Base-by-base conservation (phyloP, 2,113 vertebrate species). In the Otocyon megalotis region DNA sequence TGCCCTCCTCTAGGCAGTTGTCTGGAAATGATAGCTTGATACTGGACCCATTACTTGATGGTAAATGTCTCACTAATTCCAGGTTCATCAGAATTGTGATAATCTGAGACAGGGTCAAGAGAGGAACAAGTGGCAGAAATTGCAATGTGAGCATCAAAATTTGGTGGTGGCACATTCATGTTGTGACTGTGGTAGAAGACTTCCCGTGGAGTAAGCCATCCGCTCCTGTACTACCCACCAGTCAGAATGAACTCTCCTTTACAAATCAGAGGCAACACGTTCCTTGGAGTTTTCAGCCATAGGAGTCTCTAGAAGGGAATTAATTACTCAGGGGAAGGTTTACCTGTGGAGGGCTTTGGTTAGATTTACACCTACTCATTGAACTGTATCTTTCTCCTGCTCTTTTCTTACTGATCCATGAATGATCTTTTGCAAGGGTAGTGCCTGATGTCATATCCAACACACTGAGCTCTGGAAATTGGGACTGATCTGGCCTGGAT, bases 21-120 rank as follows among this genome's bases (percentile, higher is more conserved):
- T 87, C 20, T 63, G 93, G 65, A 96, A 97, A 77, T n/a, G 62
- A 88, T 3, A 69, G 48, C 72, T 93, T 69, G 37, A 94, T 56
- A 22, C 11, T 9, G 20, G 32, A 82, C 54, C 63, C 71, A 20
- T 88, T 71, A 35, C 60, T 82, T 76, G 54, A 86, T 50, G 62
- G 43, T 48, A 81, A 90, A 83, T 80, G 22, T 48, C 63, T 90
- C 30, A 0, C 83, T 83, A 71, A 65, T 93, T 35, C 76, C 43
- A 74, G 87, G 60, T 58, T 54, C 69, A 35, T 85, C 72, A 72
- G 77, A 82, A 72, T 15, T 71, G 65, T 82, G 77, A 94, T 83
- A 43, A 24, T 17, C 56, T 58, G 86, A 95, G 79, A n/a, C 84
- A 50, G 43, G 71, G 20, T 81, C 79, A 56, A 90, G 96, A 79